Percentiles rank a stretch among this genome's conserved stretches.
Evolutionary conservation across 2,888 invertebrate species (phyloP).

Genomic region (Portevinia maculata): DNA sequence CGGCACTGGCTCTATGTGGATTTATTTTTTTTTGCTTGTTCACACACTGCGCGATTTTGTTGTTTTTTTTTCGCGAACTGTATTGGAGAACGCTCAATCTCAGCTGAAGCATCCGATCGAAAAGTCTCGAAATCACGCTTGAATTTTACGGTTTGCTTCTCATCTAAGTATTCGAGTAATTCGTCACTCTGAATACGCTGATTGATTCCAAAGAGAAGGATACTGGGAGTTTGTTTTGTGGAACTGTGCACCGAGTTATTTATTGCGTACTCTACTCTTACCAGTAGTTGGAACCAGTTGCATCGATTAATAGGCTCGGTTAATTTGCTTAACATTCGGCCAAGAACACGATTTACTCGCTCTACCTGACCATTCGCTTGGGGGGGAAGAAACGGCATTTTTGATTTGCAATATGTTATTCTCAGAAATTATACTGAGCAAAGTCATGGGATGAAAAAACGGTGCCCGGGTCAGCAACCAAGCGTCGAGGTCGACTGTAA

Average conservation of each 20-base stretch:
- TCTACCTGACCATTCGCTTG: too few relatives aligned
- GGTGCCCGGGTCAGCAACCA: constrained; percentile 41
- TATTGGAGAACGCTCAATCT: constrained; percentile 1
- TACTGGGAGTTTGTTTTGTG: constrained; percentile 12
- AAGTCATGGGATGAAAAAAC: constrained; percentile 4
- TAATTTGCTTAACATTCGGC: too few relatives aligned
- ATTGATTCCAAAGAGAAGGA: constrained; percentile 16
- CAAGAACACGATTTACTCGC: too few relatives aligned
- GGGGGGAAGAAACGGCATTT: too few relatives aligned
- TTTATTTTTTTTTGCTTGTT: too few relatives aligned
- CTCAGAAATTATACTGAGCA: not conserved
- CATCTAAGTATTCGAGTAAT: constrained; percentile 24
- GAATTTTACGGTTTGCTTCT: not conserved
- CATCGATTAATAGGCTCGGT: too few relatives aligned
- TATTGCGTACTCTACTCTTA: not conserved
- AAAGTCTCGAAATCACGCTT: not conserved
- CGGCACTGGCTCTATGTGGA: too few relatives aligned
- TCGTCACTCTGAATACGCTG: constrained; percentile 27
- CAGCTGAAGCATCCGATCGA: not conserved
- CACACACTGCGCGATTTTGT: too few relatives aligned
- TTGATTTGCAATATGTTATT: constrained; percentile 17
- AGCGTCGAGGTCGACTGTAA: constrained; percentile 49
- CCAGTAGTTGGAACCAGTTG: too few relatives aligned
- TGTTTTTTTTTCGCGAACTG: not conserved
- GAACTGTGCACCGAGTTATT: constrained; percentile 28